phyloP scores from a whole-genome alignment of 2,888 invertebrate genomes.

The Aphodius sticticus region DNA sequence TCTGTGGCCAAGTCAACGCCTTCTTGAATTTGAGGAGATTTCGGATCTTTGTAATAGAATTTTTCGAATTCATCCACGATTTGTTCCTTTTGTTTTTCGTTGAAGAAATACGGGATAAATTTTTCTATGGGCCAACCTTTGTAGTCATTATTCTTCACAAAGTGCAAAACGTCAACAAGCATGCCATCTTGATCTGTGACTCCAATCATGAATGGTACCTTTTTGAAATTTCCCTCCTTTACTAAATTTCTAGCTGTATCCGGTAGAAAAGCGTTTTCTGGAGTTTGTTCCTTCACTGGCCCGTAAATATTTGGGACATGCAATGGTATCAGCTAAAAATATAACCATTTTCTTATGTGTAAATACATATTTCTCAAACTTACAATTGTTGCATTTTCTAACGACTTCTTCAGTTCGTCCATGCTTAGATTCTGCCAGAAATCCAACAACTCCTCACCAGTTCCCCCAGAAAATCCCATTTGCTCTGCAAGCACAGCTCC shows the following conservation, averaged over 20 bases:
- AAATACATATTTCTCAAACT: background rate
- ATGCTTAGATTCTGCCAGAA: conserved; percentile 25
- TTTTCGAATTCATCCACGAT: conserved; percentile 15
- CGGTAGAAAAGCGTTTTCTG: conserved; percentile 22
- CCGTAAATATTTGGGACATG: conserved; percentile 12
- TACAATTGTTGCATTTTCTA: conserved; percentile 27
- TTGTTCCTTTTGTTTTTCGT: conserved; percentile 25
- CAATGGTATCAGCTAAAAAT: conserved; percentile 28
- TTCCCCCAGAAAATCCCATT: conserved; percentile 20
- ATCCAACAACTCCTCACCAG: conserved; percentile 14
- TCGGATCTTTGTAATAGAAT: conserved; percentile 18
- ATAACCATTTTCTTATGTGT: background rate
- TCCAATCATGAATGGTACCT: conserved; percentile 31
- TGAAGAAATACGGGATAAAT: conserved; percentile 17
- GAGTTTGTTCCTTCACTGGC: conserved; percentile 20
- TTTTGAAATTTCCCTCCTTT: conserved; percentile 26
- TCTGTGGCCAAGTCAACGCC: conserved; percentile 9
- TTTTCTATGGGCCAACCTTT: background rate
- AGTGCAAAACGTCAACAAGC: conserved; percentile 12
- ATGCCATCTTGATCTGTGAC: conserved; percentile 29
- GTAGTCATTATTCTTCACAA: background rate
- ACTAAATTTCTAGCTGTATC: conserved; percentile 17
- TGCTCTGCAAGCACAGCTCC: conserved; percentile 20
- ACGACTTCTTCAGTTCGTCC: conserved; percentile 23
- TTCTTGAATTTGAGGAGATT: background rate